Percentiles rank a stretch among this genome's conserved stretches.
Conservation (phyloP, 2,113 vertebrate species). For the Perccottus glenii region DNA sequence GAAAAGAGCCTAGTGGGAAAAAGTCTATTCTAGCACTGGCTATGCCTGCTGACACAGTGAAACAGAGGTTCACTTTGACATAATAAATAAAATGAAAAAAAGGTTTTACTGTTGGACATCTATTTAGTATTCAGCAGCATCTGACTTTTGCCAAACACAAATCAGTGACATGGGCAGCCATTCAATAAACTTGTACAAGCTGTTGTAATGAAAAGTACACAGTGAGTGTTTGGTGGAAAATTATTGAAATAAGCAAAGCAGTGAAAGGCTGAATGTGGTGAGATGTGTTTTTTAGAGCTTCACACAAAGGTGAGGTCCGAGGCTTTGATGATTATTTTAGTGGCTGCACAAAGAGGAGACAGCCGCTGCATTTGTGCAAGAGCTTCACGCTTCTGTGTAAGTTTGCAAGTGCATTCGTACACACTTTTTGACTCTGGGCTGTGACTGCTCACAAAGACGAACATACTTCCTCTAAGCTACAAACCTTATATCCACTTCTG, state of each 20-base stretch:
- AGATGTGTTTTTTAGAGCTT: slow-evolving; percentile 24
- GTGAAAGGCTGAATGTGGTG: slow-evolving; percentile 8
- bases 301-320: slow-evolving; percentile 25
- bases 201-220: slow-evolving; percentile 35
- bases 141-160: slow-evolving; percentile 41
- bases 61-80: no score
- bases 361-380: background rate
- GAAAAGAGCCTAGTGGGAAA: no score
- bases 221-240: slow-evolving; percentile 14
- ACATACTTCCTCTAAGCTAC: slow-evolving; percentile 1
- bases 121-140: slow-evolving; percentile 34
- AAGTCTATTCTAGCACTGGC: no score
- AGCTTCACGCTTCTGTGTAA: background rate
- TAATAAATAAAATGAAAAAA: background rate
- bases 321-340: slow-evolving; percentile 17
- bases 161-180: slow-evolving; percentile 39
- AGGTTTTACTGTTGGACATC: slow-evolving; percentile 32
- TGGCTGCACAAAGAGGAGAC: background rate
- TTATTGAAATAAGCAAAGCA: slow-evolving; percentile 10
- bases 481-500: background rate
- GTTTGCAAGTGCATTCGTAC: background rate
- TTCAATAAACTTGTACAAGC: slow-evolving; percentile 46
- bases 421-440: background rate
- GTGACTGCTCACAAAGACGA: slow-evolving; percentile 5
- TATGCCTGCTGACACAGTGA: no score